Evolutionary conservation across 1,140 invertebrate species (phyloP), one percentile per base, ranked within the genome.

Genomic region (Formica exsecta): DNA sequence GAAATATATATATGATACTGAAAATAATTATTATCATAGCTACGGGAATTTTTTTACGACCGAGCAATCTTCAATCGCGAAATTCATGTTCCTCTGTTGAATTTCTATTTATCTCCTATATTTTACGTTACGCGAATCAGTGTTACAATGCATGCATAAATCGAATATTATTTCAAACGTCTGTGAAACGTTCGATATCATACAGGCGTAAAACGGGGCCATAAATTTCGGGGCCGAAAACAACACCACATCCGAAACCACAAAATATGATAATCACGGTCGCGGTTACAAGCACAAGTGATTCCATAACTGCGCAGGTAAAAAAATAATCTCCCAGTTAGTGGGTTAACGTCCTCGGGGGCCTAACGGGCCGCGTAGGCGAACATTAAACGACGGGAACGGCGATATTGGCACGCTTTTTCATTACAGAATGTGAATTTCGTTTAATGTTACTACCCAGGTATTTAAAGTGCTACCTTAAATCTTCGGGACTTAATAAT

Each of bases 391-490:
- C 25, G 71, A 36, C 51, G 38, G 54, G 66, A 51, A 59, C 79
- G 38, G 73, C 36, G 25, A 81, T 71, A 81, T 81, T 66, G 81
- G 59, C 59, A 64, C 57, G 71, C 71, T 84, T 59, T 83, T 86
- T 81, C 44, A 73, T 83, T 84, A 64, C 59, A 6, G 25, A 86
- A 81, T 81, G 16, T 51, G 57, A 73, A 81, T 71, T 86, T 86
- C 41, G 65, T 71, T 86, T 65, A 77, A 81, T 86, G 75, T 71
- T 84, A 83, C 70, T 74, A 29, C 48, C 59, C 76, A 57, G 73
- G 74, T 89, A 89, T 89, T 89, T 89, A 89, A 89, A 86, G 77
- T 71, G 75, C 57, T 73, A 76, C 71, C 71, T 89, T 89, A 88
- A 83, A 86, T 73, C 77, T 44, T 68, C 57, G 85, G 54, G 59